A percentile compares a stretch with the other conserved stretches of the same genome.
Evolutionary conservation across 2,888 invertebrate genomes (phyloP).

Genomic region (Exephanes ischioxanthus): DNA sequence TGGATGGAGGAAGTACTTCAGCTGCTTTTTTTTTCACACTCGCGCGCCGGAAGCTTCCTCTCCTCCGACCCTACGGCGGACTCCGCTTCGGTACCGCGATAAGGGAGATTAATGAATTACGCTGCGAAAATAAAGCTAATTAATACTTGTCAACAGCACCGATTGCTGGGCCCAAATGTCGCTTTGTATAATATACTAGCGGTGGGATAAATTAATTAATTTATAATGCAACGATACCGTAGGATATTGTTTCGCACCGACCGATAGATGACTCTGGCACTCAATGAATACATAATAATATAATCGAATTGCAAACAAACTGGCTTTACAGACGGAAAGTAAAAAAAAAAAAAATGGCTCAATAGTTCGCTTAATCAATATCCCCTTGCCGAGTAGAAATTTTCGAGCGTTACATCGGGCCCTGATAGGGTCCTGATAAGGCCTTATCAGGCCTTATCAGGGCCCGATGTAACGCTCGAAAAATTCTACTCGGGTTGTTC

Average conservation of each 20-base stretch:
- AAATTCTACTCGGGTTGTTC: neutral
- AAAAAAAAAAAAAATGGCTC: neutral
- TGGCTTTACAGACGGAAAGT: neutral
- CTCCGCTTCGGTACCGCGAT: constrained; percentile 42
- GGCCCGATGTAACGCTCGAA: too few species aligned
- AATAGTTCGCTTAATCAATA: neutral
- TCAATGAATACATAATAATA: constrained; percentile 27
- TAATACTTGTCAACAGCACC: constrained; percentile 67
- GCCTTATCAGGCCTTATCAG: too few species aligned
- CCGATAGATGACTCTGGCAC: constrained; percentile 8
- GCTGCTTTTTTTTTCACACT: constrained; percentile 20
- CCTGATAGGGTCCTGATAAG: too few species aligned
- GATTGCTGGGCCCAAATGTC: constrained; percentile 24
- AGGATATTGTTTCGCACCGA: neutral
- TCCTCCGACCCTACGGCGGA: neutral
- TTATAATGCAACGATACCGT: neutral
- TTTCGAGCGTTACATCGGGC: too few species aligned
- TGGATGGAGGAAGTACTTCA: constrained; percentile 15
- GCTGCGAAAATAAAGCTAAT: constrained; percentile 61
- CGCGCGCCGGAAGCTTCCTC: constrained; percentile 19
- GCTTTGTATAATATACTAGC: neutral
- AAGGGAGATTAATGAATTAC: constrained; percentile 67
- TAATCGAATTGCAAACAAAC: constrained; percentile 1
- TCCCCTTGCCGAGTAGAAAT: neutral
- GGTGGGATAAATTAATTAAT: neutral